Evolutionary conservation across 2,797 vertebrate genomes (phyloP).

Genomic region (Peromyscus aztecus): DNA sequence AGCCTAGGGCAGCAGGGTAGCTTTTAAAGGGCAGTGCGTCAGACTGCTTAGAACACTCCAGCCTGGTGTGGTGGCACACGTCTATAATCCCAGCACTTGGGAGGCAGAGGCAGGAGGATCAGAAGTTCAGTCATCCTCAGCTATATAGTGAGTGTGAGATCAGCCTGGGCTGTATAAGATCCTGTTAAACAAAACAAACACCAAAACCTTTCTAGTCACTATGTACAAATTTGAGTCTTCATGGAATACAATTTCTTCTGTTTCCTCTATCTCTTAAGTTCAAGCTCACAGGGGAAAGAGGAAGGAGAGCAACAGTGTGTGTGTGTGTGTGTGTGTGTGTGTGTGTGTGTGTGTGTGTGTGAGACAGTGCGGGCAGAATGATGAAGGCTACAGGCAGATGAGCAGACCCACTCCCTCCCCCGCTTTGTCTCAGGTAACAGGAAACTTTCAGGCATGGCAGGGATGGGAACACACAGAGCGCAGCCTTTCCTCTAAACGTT

Average conservation of each 20-base stretch:
- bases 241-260: background rate
- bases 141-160: background rate
- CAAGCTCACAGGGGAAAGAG: background rate
- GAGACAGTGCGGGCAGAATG: background rate
- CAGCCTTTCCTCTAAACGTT: background rate
- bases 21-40: background rate
- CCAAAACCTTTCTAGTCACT: slow-evolving; percentile 29
- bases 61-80: background rate
- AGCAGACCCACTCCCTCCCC: background rate
- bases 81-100: background rate
- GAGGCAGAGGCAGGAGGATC: background rate
- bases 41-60: background rate
- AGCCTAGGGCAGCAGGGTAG: background rate
- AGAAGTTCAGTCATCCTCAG: background rate
- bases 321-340: background rate
- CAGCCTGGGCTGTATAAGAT: background rate
- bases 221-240: background rate
- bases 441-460: background rate
- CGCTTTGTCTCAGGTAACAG: background rate
- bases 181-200: background rate
- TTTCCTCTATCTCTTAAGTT: slow-evolving; percentile 21
- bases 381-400: background rate
- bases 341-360: background rate
- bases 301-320: background rate
- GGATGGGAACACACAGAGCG: slow-evolving; percentile 8